Evolutionary conservation across 2,797 vertebrate genomes (phyloP), one percentile per base, ranked within the genome.

Genomic region (Ciconia nigra): DNA sequence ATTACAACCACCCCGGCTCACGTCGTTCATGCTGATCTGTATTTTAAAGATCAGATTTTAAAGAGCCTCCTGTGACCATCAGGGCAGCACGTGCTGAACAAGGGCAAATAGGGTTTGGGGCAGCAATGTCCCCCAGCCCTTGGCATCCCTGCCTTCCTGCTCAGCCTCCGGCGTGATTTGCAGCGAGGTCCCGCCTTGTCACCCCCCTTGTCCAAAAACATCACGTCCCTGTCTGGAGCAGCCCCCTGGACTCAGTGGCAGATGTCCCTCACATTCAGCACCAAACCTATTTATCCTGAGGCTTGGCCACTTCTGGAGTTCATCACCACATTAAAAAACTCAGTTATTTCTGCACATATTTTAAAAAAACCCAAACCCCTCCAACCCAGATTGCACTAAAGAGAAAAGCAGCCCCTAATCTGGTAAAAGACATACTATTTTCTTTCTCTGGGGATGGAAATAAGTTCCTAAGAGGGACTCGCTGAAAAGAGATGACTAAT

Each of bases 401-500:
- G 13, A 83, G 79, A 81, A 95, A 84, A 88, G 51, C 77, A 91
- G 66, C 33, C 31, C 85, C 84, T 39, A 63, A 82, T 90, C 76
- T 74, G 74, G 57, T 76, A 77, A 70, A 84, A 85, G 52, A 76
- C n/a, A 57, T 90, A 92, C 46, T 94, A 83, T 93, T 94, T 95
- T 80, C 70, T 92, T 88, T 89, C 90, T 62, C 52, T 31, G 29
- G 74, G 70, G 90, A 94, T 63, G 35, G 67, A 90, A 96, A 90
- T 84, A 79, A 94, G 49, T 83, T 89, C 74, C 67, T 77, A 54
- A 83, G 63, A 82, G 67, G 52, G 71, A 87, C 72, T 91, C 0
- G 8, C 79, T 89, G 63, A 76, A 70, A 70, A 91, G 70, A 83
- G 70, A 87, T 97, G 95, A 96, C 59, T 96, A 96, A 97, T 69